phyloP scores from a whole-genome alignment of 2,888 invertebrate species.

The Trileptium ribeirensis region DNA sequence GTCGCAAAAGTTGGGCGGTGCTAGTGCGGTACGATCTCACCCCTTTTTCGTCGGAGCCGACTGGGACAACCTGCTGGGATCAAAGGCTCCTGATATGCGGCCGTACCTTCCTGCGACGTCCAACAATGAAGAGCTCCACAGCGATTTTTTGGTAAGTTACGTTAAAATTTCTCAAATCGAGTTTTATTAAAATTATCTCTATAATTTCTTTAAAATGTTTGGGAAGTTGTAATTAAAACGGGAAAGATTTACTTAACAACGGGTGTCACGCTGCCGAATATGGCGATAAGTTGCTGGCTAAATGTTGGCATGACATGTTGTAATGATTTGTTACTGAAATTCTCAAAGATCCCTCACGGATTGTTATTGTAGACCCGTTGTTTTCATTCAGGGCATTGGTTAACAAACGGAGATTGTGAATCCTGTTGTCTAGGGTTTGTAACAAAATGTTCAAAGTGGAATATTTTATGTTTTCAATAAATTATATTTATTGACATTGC shows the following conservation, averaged over 20 bases:
- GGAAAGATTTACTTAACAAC: background rate
- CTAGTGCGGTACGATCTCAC: slow-evolving; percentile 75
- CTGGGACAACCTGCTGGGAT: slow-evolving; percentile 70
- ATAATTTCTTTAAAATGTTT: slow-evolving; percentile 8
- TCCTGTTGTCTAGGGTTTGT: too few species aligned
- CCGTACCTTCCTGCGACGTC: slow-evolving; percentile 68
- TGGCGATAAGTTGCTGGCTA: too few species aligned
- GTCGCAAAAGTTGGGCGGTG: slow-evolving; percentile 72
- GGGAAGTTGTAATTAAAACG: slow-evolving; percentile 2
- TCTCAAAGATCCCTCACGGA: too few species aligned
- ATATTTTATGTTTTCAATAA: too few species aligned
- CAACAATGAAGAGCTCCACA: slow-evolving; percentile 63
- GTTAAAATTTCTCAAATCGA: background rate
- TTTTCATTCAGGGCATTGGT: too few species aligned
- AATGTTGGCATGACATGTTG: too few species aligned
- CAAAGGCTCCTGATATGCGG: slow-evolving; percentile 72
- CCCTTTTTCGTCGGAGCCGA: slow-evolving; percentile 74
- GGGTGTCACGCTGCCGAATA: background rate
- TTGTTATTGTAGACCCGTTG: too few species aligned
- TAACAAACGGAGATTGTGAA: too few species aligned
- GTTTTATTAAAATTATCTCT: background rate
- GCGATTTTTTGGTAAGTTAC: slow-evolving; percentile 59
- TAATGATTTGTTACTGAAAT: too few species aligned
- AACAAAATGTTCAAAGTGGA: too few species aligned
- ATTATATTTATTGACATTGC: too few species aligned